phyloP scores from a whole-genome alignment of 2,113 vertebrate species.

The Stercorarius parasiticus region DNA sequence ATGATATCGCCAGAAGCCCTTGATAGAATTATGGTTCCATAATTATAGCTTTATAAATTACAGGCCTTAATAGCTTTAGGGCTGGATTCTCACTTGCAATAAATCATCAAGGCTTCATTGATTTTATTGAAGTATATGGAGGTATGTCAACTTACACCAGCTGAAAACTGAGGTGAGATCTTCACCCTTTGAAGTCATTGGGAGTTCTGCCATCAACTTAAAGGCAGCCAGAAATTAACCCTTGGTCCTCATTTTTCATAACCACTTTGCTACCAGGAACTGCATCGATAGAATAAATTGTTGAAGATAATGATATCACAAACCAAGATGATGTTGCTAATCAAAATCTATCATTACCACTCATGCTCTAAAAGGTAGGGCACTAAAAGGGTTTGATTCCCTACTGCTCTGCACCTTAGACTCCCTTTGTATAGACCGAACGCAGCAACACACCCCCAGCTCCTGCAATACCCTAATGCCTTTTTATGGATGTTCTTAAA shows the following conservation, averaged over 20 bases:
- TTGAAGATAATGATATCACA: background rate
- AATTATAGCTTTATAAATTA: slow-evolving; percentile 61
- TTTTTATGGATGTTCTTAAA: slow-evolving; percentile 1
- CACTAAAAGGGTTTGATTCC: background rate
- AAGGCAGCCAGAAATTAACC: slow-evolving; percentile 39
- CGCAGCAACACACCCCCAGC: background rate
- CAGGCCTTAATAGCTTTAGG: slow-evolving; percentile 33
- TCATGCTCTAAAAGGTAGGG: background rate
- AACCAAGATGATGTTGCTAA: background rate
- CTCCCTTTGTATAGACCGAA: background rate
- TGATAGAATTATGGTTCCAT: slow-evolving; percentile 55
- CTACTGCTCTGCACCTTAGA: background rate
- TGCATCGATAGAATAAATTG: background rate
- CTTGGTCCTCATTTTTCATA: slow-evolving; percentile 3
- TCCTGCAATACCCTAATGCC: background rate
- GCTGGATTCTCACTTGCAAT: slow-evolving; percentile 40
- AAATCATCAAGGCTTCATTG: slow-evolving; percentile 42
- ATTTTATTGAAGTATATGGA: slow-evolving; percentile 39
- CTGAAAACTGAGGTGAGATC: slow-evolving; percentile 23
- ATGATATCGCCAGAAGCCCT: slow-evolving; percentile 32
- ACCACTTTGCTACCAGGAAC: background rate
- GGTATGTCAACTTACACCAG: slow-evolving; percentile 25
- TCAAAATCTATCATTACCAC: background rate
- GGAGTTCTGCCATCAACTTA: slow-evolving; percentile 10
- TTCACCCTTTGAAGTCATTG: slow-evolving; percentile 5